These are phyloP conservation scores for Melikaiella ostensackeni DNA, from an alignment of 2,888 invertebrate species.

Conservation along the genomic window DNA sequence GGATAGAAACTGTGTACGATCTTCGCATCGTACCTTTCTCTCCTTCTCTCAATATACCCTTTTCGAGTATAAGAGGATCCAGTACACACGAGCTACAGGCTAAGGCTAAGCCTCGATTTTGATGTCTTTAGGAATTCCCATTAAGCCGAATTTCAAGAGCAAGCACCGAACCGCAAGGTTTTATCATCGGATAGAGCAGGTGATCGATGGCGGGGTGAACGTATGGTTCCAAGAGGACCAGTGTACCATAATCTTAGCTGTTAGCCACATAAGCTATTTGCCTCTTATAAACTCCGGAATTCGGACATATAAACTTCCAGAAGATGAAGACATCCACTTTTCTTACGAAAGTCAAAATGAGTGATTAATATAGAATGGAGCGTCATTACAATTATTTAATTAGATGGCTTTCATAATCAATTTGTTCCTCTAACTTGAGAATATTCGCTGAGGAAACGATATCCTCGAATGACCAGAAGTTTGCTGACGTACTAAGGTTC, in stretches of 20 bases:
- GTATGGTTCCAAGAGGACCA: not conserved
- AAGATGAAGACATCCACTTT: not conserved
- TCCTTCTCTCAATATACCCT: conserved; percentile 11
- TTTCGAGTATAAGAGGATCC: conserved; percentile 29
- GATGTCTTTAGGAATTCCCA: conserved; percentile 64
- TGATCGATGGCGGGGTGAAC: conserved; percentile 57
- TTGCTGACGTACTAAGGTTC: conserved; percentile 13
- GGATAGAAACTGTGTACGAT: conserved; percentile 41
- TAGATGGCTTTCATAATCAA: not conserved
- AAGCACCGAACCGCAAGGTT: conserved; percentile 57
- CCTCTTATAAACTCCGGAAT: conserved; percentile 72
- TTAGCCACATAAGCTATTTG: conserved; percentile 75
- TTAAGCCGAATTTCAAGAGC: conserved; percentile 60
- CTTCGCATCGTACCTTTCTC: conserved; percentile 23
- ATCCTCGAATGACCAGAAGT: not conserved
- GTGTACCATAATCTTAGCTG: conserved; percentile 69
- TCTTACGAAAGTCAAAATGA: not conserved
- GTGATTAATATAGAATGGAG: not conserved
- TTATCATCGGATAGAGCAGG: conserved; percentile 59
- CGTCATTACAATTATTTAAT: no score
- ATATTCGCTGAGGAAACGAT: not conserved
- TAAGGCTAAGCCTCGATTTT: conserved; percentile 59
- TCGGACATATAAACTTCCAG: conserved; percentile 42
- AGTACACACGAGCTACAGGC: conserved; percentile 54
- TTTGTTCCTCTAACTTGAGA: not conserved